These are phyloP conservation scores for Apostichopus californicus DNA, from an alignment of 35 echinoderm and acorn worm species.

Conservation along the genomic window DNA sequence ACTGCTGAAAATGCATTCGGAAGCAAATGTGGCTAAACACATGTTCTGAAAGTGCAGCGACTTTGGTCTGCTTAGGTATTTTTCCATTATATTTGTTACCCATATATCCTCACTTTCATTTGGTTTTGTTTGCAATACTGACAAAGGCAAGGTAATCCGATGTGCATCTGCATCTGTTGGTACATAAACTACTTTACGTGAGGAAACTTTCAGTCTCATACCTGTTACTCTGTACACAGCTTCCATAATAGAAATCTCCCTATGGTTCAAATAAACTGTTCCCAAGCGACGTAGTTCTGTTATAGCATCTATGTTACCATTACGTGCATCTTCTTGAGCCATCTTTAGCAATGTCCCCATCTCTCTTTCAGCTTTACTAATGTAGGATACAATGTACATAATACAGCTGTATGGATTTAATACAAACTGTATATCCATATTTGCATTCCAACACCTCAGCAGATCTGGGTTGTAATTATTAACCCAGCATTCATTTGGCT, in stretches of 20 bases:
- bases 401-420: constrained; percentile 39
- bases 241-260: not conserved
- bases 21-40: constrained; percentile 26
- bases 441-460: constrained; percentile 5
- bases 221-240: not conserved
- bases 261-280: constrained; percentile 20
- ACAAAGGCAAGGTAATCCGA: not conserved
- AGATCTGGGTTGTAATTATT: constrained; percentile 23
- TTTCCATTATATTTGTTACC: not conserved
- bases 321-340: constrained; percentile 34
- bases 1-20: not conserved
- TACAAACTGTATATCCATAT: constrained; percentile 18
- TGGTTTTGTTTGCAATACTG: not conserved
- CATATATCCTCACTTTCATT: not conserved
- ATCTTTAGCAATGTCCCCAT: constrained; percentile 15
- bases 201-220: not conserved
- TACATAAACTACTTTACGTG: not conserved
- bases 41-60: not conserved
- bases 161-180: not conserved
- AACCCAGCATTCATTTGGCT: not conserved
- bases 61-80: not conserved
- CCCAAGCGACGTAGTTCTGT: not conserved
- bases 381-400: constrained; percentile 46
- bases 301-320: constrained; percentile 14
- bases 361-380: constrained; percentile 33